These are phyloP conservation scores for Nowickia ferox DNA, from an alignment of 2,888 invertebrate genomes.

Conservation along the genomic window DNA sequence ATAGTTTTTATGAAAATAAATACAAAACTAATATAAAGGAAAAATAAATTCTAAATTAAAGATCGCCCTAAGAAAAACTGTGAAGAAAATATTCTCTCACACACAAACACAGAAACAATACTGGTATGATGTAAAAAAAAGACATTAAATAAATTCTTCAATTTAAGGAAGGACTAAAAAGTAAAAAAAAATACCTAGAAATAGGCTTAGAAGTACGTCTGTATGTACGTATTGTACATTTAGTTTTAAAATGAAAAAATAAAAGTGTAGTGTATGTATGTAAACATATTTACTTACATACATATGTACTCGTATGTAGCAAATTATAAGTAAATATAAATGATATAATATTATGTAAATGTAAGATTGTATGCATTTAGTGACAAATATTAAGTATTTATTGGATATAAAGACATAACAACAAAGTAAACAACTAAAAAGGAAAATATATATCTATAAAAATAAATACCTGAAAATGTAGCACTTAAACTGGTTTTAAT, in stretches of 20 bases:
- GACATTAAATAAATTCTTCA: constrained; percentile 49
- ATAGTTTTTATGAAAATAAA: constrained; percentile 64
- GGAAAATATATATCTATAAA: constrained; percentile 28
- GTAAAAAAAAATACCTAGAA: constrained; percentile 4
- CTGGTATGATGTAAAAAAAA: constrained; percentile 60
- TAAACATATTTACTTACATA: constrained; percentile 55
- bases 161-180: constrained; percentile 56
- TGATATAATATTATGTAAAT: constrained; percentile 55
- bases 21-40: constrained; percentile 13
- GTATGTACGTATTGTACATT: constrained; percentile 58
- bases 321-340: constrained; percentile 44
- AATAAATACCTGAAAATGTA: constrained; percentile 70
- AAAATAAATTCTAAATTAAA: constrained; percentile 42
- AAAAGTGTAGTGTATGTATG: constrained; percentile 42
- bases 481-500: constrained; percentile 12
- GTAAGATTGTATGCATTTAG: constrained; percentile 70
- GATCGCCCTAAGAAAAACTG: constrained; percentile 33
- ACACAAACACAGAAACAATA: constrained; percentile 60
- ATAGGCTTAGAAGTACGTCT: constrained; percentile 43
- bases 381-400: constrained; percentile 47
- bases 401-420: constrained; percentile 35
- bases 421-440: constrained; percentile 14
- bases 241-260: constrained; percentile 56
- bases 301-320: constrained; percentile 33
- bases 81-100: constrained; percentile 55